These are phyloP conservation scores for Toxotes lorentzi DNA, from an alignment of 2,797 vertebrate species.

Conservation along the genomic window DNA sequence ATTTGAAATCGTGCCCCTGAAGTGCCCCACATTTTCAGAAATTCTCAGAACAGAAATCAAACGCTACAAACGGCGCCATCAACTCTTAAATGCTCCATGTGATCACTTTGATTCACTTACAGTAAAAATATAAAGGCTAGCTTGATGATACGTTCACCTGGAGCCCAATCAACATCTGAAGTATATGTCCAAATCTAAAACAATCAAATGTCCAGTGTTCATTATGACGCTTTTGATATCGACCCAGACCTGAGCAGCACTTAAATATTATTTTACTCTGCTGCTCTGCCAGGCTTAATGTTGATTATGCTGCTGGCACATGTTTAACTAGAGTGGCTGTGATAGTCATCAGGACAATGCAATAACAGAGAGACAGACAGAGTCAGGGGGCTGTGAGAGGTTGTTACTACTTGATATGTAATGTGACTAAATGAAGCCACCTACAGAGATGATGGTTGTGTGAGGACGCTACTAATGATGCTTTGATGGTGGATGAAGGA, in stretches of 20 bases:
- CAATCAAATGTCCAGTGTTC: slow-evolving; percentile 28
- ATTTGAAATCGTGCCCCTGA: slow-evolving; percentile 1
- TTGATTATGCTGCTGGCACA: slow-evolving; percentile 35
- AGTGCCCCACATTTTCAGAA: neutral
- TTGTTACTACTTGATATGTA: slow-evolving; percentile 31
- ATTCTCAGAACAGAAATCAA: slow-evolving; percentile 30
- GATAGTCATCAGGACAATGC: slow-evolving; percentile 64
- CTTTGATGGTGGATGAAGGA: slow-evolving; percentile 45
- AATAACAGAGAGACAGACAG: slow-evolving; percentile 63
- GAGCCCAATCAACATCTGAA: slow-evolving; percentile 29
- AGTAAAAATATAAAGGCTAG: slow-evolving; percentile 20
- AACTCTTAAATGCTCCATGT: neutral
- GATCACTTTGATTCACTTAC: slow-evolving; percentile 7
- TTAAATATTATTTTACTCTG: slow-evolving; percentile 31
- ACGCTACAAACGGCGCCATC: neutral
- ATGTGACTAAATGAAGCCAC: slow-evolving; percentile 44
- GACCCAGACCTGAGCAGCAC: slow-evolving; percentile 37
- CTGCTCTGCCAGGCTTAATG: slow-evolving; percentile 11
- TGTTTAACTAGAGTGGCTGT: slow-evolving; percentile 32
- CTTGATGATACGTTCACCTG: slow-evolving; percentile 11
- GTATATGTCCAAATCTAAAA: slow-evolving; percentile 22
- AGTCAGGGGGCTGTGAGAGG: slow-evolving; percentile 18
- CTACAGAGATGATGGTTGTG: slow-evolving; percentile 27
- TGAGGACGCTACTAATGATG: slow-evolving; percentile 31
- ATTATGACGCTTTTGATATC: slow-evolving; percentile 14